A percentile compares a stretch with the other conserved stretches of the same genome.
These are phyloP conservation scores for Himantopus leucocephalus DNA, from an alignment of 2,113 vertebrate genomes.

Conservation along the genomic window DNA sequence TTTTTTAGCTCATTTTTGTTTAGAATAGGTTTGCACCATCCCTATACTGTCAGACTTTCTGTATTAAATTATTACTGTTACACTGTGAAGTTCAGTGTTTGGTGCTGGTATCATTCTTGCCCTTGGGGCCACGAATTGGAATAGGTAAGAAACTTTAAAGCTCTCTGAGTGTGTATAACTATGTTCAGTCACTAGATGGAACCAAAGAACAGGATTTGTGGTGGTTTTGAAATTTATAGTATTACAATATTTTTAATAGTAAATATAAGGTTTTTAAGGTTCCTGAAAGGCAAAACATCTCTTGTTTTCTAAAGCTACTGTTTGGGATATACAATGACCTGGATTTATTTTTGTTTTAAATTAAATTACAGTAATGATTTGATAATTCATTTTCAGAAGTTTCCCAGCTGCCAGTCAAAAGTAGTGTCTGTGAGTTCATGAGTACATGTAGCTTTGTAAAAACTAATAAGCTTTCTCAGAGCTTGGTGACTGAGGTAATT, in stretches of 20 bases:
- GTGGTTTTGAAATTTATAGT: background rate
- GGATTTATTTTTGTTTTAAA: background rate
- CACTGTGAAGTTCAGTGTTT: background rate
- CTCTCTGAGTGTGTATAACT: background rate
- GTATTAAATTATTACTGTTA: background rate
- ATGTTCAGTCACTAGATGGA: constrained; percentile 58
- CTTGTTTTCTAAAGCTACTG: background rate
- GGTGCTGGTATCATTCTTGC: background rate
- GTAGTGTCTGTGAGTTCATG: background rate
- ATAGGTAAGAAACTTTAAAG: background rate
- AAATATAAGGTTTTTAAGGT: background rate
- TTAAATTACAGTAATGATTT: background rate
- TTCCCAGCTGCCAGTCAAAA: background rate
- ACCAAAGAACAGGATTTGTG: background rate
- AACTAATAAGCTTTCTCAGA: background rate
- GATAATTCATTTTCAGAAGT: background rate
- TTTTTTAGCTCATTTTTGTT: background rate
- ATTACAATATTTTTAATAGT: background rate
- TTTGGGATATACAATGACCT: background rate
- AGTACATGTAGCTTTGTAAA: background rate
- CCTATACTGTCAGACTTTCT: background rate
- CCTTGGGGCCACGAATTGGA: accelerated
- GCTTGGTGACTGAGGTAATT: background rate
- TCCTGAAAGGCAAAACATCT: background rate
- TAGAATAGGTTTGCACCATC: background rate